A percentile compares a stretch with the other conserved stretches of the same genome.
phyloP scores from a whole-genome alignment of 2,113 vertebrate genomes.

The Oriolus oriolus region DNA sequence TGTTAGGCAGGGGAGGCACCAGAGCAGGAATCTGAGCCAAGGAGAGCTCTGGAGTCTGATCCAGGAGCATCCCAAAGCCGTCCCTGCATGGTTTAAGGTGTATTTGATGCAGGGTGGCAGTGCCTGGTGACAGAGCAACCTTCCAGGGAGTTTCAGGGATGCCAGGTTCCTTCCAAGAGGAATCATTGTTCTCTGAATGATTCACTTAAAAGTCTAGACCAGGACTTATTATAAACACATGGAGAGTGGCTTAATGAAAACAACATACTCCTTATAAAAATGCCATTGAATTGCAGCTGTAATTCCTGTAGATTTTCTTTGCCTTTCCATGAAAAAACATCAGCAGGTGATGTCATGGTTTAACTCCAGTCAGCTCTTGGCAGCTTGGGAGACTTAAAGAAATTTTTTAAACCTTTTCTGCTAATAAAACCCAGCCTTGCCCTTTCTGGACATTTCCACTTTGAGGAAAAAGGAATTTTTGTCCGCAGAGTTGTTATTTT shows the following conservation, averaged over 20 bases:
- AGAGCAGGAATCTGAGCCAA: background rate
- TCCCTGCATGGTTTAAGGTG: rapidly evolving
- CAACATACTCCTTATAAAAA: background rate
- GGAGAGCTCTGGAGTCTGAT: background rate
- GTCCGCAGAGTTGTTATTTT: background rate
- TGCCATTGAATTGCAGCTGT: background rate
- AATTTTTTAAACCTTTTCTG: background rate
- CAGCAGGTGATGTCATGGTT: background rate
- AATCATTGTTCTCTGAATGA: background rate
- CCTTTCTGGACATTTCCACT: background rate
- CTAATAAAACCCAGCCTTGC: background rate
- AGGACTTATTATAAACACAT: background rate
- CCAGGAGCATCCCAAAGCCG: background rate
- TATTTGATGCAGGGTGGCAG: background rate
- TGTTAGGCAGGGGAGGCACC: background rate
- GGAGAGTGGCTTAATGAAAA: background rate
- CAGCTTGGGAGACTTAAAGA: background rate
- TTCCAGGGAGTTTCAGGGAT: background rate
- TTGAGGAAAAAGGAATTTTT: background rate
- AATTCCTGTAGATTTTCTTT: background rate
- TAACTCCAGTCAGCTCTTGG: background rate
- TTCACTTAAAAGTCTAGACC: background rate
- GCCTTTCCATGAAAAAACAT: background rate
- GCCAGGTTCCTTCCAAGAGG: background rate
- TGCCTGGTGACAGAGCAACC: background rate